Conservation (phyloP, 2,113 vertebrate species). For the Pungitius pungitius region DNA sequence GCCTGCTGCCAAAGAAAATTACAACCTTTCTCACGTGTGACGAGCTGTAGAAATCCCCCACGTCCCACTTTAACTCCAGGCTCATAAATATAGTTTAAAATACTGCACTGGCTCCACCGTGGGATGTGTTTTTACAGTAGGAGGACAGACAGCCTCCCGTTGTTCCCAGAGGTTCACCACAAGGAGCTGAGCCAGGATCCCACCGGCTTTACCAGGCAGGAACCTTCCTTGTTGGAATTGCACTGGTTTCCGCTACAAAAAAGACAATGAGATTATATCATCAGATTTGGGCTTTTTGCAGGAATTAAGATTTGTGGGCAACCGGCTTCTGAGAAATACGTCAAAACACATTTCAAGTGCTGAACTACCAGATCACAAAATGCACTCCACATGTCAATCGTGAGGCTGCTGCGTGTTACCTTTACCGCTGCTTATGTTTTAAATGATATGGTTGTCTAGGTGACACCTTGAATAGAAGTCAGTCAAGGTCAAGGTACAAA, state of each 20-base stretch:
- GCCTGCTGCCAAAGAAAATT: slow-evolving; percentile 38
- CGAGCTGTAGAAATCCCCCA: slow-evolving; percentile 35
- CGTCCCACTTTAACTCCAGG: slow-evolving; percentile 26
- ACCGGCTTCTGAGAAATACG: neutral
- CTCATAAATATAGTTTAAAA: slow-evolving; percentile 54
- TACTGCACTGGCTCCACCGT: slow-evolving; percentile 27
- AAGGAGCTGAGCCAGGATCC: slow-evolving; percentile 7
- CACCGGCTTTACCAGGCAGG: neutral
- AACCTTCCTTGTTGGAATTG: neutral
- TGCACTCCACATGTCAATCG: slow-evolving; percentile 22
- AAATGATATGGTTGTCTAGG: no score
- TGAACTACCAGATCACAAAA: slow-evolving; percentile 9
- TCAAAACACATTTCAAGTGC: neutral
- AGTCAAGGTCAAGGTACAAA: no score
- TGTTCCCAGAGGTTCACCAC: slow-evolving; percentile 14
- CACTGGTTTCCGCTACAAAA: no score
- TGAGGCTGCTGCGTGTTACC: neutral
- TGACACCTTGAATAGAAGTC: no score
- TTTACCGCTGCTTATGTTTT: no score
- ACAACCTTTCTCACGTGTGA: slow-evolving; percentile 31
- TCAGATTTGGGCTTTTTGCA: no score
- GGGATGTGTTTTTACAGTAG: slow-evolving; percentile 40
- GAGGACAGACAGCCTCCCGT: slow-evolving; percentile 13
- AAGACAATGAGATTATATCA: no score
- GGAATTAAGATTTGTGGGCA: no score